Evolutionary conservation across 2,888 invertebrate species (phyloP), one percentile per base, ranked within the genome.

Genomic region (Pandemis corylana): DNA sequence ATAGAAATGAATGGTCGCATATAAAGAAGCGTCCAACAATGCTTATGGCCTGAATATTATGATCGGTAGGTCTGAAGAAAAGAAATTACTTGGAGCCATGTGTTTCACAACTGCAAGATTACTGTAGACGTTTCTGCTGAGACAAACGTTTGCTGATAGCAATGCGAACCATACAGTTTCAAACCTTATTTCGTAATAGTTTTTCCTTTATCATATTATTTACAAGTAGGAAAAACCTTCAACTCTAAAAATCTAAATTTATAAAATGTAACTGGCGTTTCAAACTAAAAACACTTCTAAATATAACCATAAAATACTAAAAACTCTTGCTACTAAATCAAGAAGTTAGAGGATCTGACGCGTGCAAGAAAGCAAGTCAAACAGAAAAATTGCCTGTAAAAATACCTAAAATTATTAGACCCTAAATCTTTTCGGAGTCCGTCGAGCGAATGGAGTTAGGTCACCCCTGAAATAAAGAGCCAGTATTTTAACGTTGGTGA

Each of bases 1-100:
- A 70, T 75, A 75, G 70, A 71, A 75, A 71, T 71, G 67, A 75
- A 75, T 71, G 66, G 71, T 71, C 10, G 62, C 46, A 53, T 42
- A 61, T 72, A 68, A 76, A 76, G 75, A 68, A 72, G 49, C 64
- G 63, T 42, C 67, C 68, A n/a, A 65, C 75, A 72, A 72, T 59
- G 71, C 64, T 64, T 68, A 69, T 65, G 51, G 65, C 51, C 65
- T 65, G 65, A 51, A 74, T 70, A 65, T 74, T 74, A 74, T 51
- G 61, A 70, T 15, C 51, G 44, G 49, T 5, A 51, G 59, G n/a
- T 41, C 56, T 20, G 12, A 13, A 59, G 36, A 28, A 36, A 44
- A 44, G 20, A 41, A 44, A 64, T 46, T 63, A 68, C 63, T 72
- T 20, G 13, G 20, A 7, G 65, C 15, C 36, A 20, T 66, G n/a